phyloP scores from a whole-genome alignment of 2,888 invertebrate species.

The Sinhomidia bicolor region DNA sequence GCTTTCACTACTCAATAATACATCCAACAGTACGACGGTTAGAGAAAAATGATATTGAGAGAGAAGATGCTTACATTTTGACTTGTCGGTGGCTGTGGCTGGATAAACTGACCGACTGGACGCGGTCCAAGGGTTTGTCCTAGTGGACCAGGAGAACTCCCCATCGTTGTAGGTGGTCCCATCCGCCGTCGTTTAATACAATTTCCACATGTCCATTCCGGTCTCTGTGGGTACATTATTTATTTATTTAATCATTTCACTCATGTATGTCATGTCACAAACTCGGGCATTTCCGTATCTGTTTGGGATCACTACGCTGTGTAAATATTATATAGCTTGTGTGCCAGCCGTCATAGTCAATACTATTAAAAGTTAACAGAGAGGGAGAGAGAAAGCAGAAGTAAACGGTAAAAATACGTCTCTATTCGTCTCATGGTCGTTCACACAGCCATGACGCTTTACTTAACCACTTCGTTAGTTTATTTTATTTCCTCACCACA shows the following conservation, averaged over 20 bases:
- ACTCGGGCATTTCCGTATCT: constrained; percentile 31
- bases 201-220: constrained; percentile 81
- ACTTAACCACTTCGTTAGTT: neutral
- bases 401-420: neutral
- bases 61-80: constrained; percentile 66
- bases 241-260: constrained; percentile 69
- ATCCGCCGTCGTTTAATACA: constrained; percentile 81
- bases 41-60: neutral
- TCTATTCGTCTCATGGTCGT: neutral
- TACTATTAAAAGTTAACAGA: neutral
- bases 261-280: constrained; percentile 50
- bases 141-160: constrained; percentile 69
- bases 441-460: neutral
- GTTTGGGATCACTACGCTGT: constrained; percentile 32
- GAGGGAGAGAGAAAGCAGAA: too few species aligned
- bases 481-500: neutral
- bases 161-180: constrained; percentile 76
- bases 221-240: constrained; percentile 80
- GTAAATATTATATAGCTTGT: constrained; percentile 28
- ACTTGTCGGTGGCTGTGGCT: constrained; percentile 69
- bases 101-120: constrained; percentile 73
- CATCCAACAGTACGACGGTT: neutral
- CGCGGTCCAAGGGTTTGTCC: constrained; percentile 75
- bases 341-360: neutral
- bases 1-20: too few species aligned